Evolutionary conservation across 92 coral and sea anemone genomes (phyloP), one percentile per base, ranked within the genome.

Genomic region (Isaurus tuberculatus): DNA sequence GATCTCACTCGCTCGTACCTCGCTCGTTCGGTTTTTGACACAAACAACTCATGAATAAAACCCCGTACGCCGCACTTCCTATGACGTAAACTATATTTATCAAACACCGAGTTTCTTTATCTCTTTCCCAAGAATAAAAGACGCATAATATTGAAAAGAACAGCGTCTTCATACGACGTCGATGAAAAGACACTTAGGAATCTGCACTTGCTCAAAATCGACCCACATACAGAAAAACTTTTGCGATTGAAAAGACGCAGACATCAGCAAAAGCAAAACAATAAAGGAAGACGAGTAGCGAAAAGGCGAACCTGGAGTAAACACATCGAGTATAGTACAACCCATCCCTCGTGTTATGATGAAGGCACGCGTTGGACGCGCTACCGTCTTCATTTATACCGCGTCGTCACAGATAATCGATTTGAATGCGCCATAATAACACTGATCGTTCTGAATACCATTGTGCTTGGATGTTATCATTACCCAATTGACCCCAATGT

Each of bases 391-490:
- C 30, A 53, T 11, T 30, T 71, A 26, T 61, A 31, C 31, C 30
- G 46, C 8, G 17, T 80, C 31, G 90, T 80, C 40, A 80, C 65
- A 49, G 79, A 84, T n/a, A 34, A 66, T 13, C 77, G 84, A 68
- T 72, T 86, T 42, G 90, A 86, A 46, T 75, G 67, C 28, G 75
- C 73, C 20, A 72, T 86, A 8, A 80, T 84, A n/a, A 29, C 58
- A 1, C 61, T 83, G 19, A 86, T 86, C 79, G 70, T 72, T 55
- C 40, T 79, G 14, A 86, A 86, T 70, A 80, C 90, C 0, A 40
- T 79, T 71, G 69, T 80, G 0, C 75, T 86, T 72, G 90, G 86
- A 28, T 42, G 71, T 30, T 83, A 86, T 49, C 85, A 86, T 51
- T 55, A 86, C 22, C 80, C 72, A 23, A 80, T 86, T 61, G 40